phyloP scores from a whole-genome alignment of 2,888 invertebrate species.

The Cremastinae sp. region DNA sequence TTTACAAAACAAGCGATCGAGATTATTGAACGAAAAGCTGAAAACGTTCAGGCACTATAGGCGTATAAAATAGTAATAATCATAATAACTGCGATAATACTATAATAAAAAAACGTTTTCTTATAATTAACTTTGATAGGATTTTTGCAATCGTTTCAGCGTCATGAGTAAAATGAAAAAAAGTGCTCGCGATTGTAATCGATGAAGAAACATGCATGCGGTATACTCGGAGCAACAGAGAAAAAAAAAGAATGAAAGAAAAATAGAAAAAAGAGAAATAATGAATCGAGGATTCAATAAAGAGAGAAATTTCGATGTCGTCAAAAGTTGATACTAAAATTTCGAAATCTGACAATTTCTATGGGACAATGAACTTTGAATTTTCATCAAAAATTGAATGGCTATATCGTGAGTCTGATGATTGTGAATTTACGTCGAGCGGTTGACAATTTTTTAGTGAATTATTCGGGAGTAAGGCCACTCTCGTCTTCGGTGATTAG shows the following conservation, averaged over 20 bases:
- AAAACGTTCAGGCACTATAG: slow-evolving; percentile 46
- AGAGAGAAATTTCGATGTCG: background rate
- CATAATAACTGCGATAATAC: background rate
- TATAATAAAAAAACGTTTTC: background rate
- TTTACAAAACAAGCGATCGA: slow-evolving; percentile 39
- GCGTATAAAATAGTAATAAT: slow-evolving; percentile 13
- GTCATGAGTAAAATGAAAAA: too few species aligned
- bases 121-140: too few species aligned
- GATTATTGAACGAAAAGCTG: slow-evolving; percentile 44
- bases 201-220: too few species aligned
- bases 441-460: slow-evolving; percentile 33
- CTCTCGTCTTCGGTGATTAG: slow-evolving; percentile 67
- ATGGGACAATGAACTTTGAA: slow-evolving; percentile 14
- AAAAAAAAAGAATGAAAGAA: slow-evolving; percentile 30
- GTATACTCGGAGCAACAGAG: slow-evolving; percentile 4
- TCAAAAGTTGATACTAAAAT: background rate
- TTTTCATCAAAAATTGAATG: slow-evolving; percentile 3
- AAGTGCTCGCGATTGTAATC: too few species aligned
- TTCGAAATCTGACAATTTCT: slow-evolving; percentile 2
- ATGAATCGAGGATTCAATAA: slow-evolving; percentile 14
- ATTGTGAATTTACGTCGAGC: slow-evolving; percentile 30
- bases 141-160: too few species aligned
- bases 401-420: slow-evolving; percentile 20
- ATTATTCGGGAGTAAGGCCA: slow-evolving; percentile 45
- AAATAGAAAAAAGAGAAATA: slow-evolving; percentile 28